phyloP scores from a whole-genome alignment of 1,140 invertebrate genomes.

The Hormaphis cornu region DNA sequence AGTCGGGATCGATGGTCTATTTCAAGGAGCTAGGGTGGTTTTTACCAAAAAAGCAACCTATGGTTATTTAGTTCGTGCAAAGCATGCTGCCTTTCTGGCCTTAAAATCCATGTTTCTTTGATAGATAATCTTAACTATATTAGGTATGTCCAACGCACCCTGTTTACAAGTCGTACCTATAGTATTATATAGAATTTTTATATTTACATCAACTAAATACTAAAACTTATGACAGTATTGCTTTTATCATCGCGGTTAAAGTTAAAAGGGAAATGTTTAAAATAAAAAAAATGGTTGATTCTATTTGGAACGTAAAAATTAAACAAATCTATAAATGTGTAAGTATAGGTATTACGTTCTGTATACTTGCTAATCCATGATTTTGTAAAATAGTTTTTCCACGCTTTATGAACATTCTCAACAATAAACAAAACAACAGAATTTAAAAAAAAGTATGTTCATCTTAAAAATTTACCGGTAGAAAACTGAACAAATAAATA shows the following conservation, averaged over 20 bases:
- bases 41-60: no score
- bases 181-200: neutral
- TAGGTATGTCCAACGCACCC: slow-evolving; percentile 5
- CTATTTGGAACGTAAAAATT: neutral
- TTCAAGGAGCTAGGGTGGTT: no score
- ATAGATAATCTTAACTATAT: neutral
- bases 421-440: neutral
- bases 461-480: neutral
- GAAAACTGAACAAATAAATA: slow-evolving; percentile 5
- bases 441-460: slow-evolving; percentile 13
- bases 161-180: slow-evolving; percentile 1
- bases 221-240: neutral
- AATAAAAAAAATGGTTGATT: neutral
- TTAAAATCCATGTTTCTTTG: no score
- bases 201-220: no score
- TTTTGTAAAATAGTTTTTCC: neutral
- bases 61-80: no score
- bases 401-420: neutral
- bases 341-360: no score
- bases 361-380: neutral
- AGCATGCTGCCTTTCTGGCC: no score
- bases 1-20: no score
- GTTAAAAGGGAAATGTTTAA: neutral
- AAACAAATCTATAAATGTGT: neutral
- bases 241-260: neutral